Conservation (phyloP, 2,888 invertebrate species). For the Papilio protenor region DNA sequence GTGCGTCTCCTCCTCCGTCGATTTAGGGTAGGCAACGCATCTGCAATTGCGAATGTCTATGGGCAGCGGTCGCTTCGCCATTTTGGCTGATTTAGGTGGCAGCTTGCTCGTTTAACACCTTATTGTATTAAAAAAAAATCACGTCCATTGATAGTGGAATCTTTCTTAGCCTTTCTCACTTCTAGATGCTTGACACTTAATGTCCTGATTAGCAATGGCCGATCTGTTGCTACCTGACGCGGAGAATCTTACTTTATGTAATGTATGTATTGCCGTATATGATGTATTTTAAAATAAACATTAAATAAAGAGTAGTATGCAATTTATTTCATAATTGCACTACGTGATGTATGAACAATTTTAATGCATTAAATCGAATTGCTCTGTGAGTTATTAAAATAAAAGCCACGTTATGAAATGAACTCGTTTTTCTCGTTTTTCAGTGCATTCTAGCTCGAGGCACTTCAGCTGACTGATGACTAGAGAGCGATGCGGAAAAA, state of each 20-base stretch:
- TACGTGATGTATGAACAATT: constrained; percentile 4
- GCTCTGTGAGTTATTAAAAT: constrained; percentile 11
- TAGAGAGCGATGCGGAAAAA: constrained; percentile 47
- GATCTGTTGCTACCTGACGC: background rate
- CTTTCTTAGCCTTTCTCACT: background rate
- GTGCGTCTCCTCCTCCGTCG: no score
- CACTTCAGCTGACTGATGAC: constrained; percentile 52
- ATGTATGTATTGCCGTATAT: background rate
- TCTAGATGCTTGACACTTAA: background rate
- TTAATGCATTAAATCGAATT: constrained; percentile 22
- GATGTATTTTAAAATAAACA: background rate
- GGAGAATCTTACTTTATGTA: background rate
- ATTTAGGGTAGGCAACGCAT: no score
- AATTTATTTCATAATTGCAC: constrained; percentile 13
- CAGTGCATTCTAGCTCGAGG: constrained; percentile 39
- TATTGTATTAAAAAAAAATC: no score
- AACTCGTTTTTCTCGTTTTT: constrained; percentile 48
- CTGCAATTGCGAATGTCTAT: no score
- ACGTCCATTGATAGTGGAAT: background rate
- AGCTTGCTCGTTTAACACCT: no score
- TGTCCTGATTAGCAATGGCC: no score
- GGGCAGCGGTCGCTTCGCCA: no score
- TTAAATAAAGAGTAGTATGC: background rate
- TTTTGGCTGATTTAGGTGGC: no score
- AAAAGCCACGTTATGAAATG: constrained; percentile 46